A percentile compares a stretch with the other conserved stretches of the same genome.
Evolutionary conservation across 1,140 invertebrate genomes (phyloP).

Genomic region (Scaptomyza hsui): DNA sequence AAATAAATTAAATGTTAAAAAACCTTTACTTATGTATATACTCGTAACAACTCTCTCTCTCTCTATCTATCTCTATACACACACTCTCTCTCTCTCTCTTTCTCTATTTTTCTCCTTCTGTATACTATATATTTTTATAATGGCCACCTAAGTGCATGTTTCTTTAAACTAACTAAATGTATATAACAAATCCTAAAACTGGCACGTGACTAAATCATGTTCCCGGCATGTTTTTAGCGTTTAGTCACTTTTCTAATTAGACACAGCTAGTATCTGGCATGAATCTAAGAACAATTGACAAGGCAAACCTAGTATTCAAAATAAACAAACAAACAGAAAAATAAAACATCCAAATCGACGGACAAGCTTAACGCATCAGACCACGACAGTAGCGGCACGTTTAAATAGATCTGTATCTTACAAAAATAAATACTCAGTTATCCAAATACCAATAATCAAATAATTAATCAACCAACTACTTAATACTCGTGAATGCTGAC

Average conservation of each 20-base stretch:
- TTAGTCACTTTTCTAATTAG: slow-evolving; percentile 47
- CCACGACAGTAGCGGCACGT: slow-evolving; percentile 36
- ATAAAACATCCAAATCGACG: slow-evolving; percentile 20
- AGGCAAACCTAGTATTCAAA: slow-evolving; percentile 10
- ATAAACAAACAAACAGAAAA: neutral
- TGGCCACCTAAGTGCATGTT: slow-evolving; percentile 67
- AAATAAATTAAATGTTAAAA: slow-evolving; percentile 44
- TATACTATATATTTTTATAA: slow-evolving; percentile 13
- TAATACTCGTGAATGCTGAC: slow-evolving; percentile 35
- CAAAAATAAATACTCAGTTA: slow-evolving; percentile 16
- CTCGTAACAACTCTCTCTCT: slow-evolving; percentile 14
- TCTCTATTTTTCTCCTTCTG: slow-evolving; percentile 6
- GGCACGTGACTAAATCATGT: slow-evolving; percentile 33
- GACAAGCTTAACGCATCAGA: slow-evolving; percentile 13
- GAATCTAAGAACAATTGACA: slow-evolving; percentile 11
- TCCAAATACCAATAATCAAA: neutral
- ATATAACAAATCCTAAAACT: slow-evolving; percentile 31
- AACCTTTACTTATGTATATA: slow-evolving; percentile 52
- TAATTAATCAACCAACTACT: slow-evolving; percentile 20
- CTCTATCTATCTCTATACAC: slow-evolving; percentile 13
- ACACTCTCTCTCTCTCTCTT: slow-evolving; percentile 16
- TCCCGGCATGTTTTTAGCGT: slow-evolving; percentile 63
- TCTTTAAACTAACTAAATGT: slow-evolving; percentile 40
- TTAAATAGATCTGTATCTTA: slow-evolving; percentile 13
- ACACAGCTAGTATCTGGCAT: slow-evolving; percentile 33